phyloP scores from a whole-genome alignment of 2,797 vertebrate species.

The Acanthurus lineatus region DNA sequence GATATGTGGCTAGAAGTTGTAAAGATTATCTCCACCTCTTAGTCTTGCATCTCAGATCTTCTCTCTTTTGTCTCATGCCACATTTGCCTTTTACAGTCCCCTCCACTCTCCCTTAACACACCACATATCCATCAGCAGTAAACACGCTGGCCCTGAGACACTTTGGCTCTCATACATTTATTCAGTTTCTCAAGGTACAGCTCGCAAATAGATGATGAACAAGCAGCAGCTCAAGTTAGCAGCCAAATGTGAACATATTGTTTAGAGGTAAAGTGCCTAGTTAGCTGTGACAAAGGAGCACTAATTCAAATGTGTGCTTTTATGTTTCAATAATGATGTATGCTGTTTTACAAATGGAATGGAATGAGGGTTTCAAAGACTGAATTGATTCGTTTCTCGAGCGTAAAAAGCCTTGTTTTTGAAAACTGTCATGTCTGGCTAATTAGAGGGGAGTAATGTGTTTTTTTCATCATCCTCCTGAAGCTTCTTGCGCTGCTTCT shows the following conservation, averaged over 20 bases:
- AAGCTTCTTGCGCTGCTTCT: constrained; percentile 12
- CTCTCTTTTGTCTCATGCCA: not conserved
- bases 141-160: not conserved
- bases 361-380: constrained; percentile 39
- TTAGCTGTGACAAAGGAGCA: constrained; percentile 64
- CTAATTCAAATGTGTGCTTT: constrained; percentile 68
- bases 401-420: constrained; percentile 39
- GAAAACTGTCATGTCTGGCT: constrained; percentile 38
- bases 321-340: constrained; percentile 59
- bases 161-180: constrained; percentile 3
- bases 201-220: constrained; percentile 50
- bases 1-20: not conserved
- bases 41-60: not conserved
- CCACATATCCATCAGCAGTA: constrained; percentile 5
- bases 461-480: constrained; percentile 35
- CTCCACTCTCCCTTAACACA: not conserved
- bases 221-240: constrained; percentile 51
- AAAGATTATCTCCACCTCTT: too few species aligned
- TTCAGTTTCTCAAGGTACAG: constrained; percentile 19
- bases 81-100: not conserved
- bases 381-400: constrained; percentile 42
- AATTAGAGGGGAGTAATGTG: constrained; percentile 60
- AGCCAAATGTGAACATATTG: constrained; percentile 31
- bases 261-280: constrained; percentile 49
- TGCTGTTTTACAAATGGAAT: constrained; percentile 49